Evolutionary conservation across 2,888 invertebrate genomes (phyloP), one percentile per base, ranked within the genome.

Genomic region (Tenthredo livida): DNA sequence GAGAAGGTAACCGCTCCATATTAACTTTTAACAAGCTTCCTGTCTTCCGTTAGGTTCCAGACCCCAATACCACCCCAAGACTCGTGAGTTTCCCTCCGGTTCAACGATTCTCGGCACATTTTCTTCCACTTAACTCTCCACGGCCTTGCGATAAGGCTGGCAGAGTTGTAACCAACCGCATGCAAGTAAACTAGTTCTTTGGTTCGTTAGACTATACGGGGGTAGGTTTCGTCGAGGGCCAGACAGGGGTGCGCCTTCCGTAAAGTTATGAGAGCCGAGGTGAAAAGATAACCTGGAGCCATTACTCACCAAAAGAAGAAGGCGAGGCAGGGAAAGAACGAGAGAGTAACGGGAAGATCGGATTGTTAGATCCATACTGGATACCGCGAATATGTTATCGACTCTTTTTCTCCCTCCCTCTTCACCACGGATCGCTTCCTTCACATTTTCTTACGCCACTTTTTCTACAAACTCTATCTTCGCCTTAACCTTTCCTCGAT

Each of bases 61-160:
- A 37, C 37, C 37, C 37, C 37, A 37, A 37, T 6, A 47, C 12
- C 50, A 29, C 77, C 77, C 54, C 12, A 29, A 43, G 43, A 73
- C 10, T 12, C 54, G 50, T 25, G 50, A 91, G 90, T 92, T 92
- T 91, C 86, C 87, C 84, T 86, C 85, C 87, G 86, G 77, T 80
- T 88, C 86, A 86, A 86, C 87, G 87, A 85, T 88, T 87, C 88
- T 88, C 86, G 87, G 89, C 89, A 90, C 92, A 93, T 92, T 92
- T 92, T 92, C 92, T 92, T 92, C 91, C 92, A 92, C 93, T 92
- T 92, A 92, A 91, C 90, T 91, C 90, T 87, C 89, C 88, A 86
- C 88, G 83, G 47, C n/a, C 37, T 43, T 21, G 83, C 90, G 91
- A 91, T 91, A 91, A 91, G 90, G 88, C 85, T 61, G 61, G 70